Conservation (phyloP, 1,140 invertebrate species). For the Drosophila oshimai region DNA sequence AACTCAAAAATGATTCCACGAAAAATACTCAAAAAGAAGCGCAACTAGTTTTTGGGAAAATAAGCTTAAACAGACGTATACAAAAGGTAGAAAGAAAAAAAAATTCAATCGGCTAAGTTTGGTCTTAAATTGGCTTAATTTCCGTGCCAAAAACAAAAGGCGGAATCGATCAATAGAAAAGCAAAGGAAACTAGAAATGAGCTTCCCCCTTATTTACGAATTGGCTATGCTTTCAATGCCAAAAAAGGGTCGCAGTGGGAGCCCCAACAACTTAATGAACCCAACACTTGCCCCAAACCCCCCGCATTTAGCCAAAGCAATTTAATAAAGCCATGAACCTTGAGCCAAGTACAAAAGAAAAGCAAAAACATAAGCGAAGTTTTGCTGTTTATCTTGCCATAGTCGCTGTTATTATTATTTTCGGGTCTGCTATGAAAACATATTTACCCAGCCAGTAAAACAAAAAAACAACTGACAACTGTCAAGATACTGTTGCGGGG, state of each 20-base stretch:
- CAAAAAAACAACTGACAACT: slow-evolving; percentile 48
- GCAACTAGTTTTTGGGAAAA: slow-evolving; percentile 30
- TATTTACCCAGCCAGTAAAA: slow-evolving; percentile 33
- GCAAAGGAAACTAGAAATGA: slow-evolving; percentile 28
- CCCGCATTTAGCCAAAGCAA: slow-evolving; percentile 58
- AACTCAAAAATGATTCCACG: slow-evolving; percentile 17
- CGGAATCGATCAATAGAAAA: slow-evolving; percentile 52
- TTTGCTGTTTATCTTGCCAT: slow-evolving; percentile 3
- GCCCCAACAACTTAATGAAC: slow-evolving; percentile 46
- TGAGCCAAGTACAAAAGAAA: slow-evolving; percentile 68
- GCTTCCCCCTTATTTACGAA: slow-evolving; percentile 53
- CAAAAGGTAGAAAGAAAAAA: slow-evolving; percentile 17
- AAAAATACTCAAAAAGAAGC: slow-evolving; percentile 23
- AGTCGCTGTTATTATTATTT: slow-evolving; percentile 50
- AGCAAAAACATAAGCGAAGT: slow-evolving; percentile 41
- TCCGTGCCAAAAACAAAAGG: slow-evolving; percentile 42
- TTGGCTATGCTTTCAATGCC: slow-evolving; percentile 73
- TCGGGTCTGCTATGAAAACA: slow-evolving; percentile 45
- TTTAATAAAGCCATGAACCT: slow-evolving; percentile 79
- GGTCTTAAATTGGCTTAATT: slow-evolving; percentile 65
- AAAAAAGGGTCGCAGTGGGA: slow-evolving; percentile 62
- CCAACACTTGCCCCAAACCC: background rate
- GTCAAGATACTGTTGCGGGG: slow-evolving; percentile 18
- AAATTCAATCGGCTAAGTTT: slow-evolving; percentile 17
- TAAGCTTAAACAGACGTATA: background rate